Evolutionary conservation across 1,140 invertebrate genomes (phyloP).

Genomic region (Megalonaias nervosa): DNA sequence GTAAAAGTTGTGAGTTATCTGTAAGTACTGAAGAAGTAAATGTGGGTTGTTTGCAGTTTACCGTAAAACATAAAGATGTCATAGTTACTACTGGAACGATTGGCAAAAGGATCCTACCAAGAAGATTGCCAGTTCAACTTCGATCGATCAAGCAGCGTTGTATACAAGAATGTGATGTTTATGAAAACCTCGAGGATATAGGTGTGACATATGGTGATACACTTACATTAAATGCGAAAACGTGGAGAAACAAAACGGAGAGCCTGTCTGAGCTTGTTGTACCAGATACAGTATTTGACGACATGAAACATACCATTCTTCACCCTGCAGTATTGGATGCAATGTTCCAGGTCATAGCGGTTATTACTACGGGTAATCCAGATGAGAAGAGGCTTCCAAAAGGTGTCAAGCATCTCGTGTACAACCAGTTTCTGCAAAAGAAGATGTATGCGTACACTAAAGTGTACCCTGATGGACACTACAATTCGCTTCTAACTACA

Average conservation of each 20-base stretch:
- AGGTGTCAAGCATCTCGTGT: conserved; percentile 16
- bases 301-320: conserved; percentile 38
- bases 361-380: neutral
- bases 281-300: conserved; percentile 33
- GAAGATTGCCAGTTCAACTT: conserved; percentile 13
- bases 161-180: conserved; percentile 39
- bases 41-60: neutral
- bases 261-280: conserved; percentile 43
- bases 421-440: conserved; percentile 10
- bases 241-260: conserved; percentile 35
- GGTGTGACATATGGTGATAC: conserved; percentile 50
- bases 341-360: conserved; percentile 43
- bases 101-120: neutral
- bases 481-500: conserved; percentile 40
- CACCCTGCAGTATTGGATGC: conserved; percentile 53
- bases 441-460: conserved; percentile 29
- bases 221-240: conserved; percentile 35
- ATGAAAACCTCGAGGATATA: conserved; percentile 35
- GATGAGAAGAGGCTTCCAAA: conserved; percentile 25
- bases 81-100: neutral
- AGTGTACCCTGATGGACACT: conserved; percentile 26
- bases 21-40: neutral
- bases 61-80: neutral
- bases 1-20: conserved; percentile 21
- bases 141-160: conserved; percentile 40